phyloP scores from a whole-genome alignment of 2,888 invertebrate species.

The Priocnemis perturbator region DNA sequence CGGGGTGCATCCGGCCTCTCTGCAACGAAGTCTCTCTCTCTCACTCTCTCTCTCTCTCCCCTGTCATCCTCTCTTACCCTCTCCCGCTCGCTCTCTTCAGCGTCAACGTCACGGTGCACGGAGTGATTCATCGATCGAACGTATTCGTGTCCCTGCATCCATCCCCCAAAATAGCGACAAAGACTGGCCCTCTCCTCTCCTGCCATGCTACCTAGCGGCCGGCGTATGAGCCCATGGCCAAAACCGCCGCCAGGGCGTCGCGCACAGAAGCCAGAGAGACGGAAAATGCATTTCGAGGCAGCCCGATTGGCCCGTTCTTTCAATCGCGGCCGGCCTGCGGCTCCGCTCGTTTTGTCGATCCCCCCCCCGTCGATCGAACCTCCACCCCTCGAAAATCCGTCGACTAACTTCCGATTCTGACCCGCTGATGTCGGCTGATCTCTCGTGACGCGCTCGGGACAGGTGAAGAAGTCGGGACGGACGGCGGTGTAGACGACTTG shows the following conservation, averaged over 20 bases:
- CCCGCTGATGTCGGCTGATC: no score
- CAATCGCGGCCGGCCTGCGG: constrained; percentile 54
- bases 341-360: constrained; percentile 12
- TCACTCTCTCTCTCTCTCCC: background rate
- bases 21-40: constrained; percentile 2
- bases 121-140: constrained; percentile 74
- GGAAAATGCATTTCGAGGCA: constrained; percentile 56
- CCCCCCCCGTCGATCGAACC: no score
- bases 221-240: constrained; percentile 27
- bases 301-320: constrained; percentile 55
- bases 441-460: no score
- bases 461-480: no score
- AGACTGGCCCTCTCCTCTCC: constrained; percentile 57
- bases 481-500: no score
- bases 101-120: constrained; percentile 72
- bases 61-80: constrained; percentile 23
- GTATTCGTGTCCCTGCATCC: constrained; percentile 61
- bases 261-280: constrained; percentile 51
- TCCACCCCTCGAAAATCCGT: no score
- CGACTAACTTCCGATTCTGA: no score
- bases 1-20: constrained; percentile 47
- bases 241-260: constrained; percentile 54
- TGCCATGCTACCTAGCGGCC: constrained; percentile 12
- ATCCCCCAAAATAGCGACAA: constrained; percentile 69
- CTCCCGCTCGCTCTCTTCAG: constrained; percentile 41